Evolutionary conservation across 2,113 vertebrate genomes (phyloP).

Genomic region (Corythornis cristatus): DNA sequence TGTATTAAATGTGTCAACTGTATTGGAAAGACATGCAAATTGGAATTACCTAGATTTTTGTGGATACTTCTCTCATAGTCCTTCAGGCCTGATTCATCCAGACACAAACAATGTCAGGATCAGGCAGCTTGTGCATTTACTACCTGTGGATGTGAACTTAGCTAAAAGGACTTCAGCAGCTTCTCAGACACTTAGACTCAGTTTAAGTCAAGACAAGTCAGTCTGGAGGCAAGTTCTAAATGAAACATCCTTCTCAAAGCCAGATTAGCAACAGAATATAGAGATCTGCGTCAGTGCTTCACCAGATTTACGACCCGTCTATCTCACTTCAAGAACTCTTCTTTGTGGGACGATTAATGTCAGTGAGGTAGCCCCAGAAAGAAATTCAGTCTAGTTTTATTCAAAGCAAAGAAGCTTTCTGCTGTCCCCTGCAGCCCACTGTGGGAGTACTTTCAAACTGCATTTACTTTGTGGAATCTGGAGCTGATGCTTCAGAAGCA

Average conservation of each 20-base stretch:
- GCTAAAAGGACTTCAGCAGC: neutral
- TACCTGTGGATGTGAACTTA: neutral
- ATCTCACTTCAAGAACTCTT: neutral
- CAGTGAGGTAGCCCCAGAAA: neutral
- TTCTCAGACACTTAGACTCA: neutral
- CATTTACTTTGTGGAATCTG: constrained; percentile 65
- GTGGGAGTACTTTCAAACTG: neutral
- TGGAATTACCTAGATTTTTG: constrained; percentile 11
- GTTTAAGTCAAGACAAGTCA: neutral
- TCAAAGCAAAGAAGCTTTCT: neutral
- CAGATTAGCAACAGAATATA: neutral
- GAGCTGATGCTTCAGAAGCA: constrained; percentile 47
- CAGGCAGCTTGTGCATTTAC: neutral
- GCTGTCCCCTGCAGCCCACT: neutral
- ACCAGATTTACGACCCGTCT: neutral
- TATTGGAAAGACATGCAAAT: neutral
- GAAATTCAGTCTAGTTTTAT: neutral
- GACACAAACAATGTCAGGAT: neutral
- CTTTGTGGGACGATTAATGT: neutral
- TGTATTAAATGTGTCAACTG: constrained; percentile 3
- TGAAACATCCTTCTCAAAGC: neutral
- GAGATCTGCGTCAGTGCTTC: neutral
- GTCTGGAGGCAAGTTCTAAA: neutral
- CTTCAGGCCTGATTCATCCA: neutral
- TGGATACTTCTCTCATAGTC: neutral